Evolutionary conservation across 2,888 invertebrate genomes (phyloP).

Genomic region (Acanthosepion lycidas): DNA sequence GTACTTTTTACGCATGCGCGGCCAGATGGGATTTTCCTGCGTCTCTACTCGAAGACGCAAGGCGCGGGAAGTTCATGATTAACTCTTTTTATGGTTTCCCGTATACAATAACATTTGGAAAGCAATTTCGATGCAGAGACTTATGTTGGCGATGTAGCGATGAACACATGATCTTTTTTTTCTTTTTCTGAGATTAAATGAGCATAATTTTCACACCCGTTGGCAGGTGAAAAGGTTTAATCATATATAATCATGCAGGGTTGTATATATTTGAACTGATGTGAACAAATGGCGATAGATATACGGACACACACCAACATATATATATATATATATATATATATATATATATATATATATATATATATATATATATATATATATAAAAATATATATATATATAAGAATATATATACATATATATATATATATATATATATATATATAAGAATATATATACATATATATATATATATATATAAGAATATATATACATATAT

Average conservation of each 20-base stretch:
- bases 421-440: too few species aligned
- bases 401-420: too few species aligned
- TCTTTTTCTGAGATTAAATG: not conserved
- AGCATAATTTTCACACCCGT: not conserved
- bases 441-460: too few species aligned
- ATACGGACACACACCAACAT: too few species aligned
- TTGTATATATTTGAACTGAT: not conserved
- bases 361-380: too few species aligned
- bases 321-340: not conserved
- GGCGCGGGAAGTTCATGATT: not conserved
- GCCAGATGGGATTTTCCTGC: not conserved
- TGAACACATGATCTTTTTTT: not conserved
- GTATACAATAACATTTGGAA: not conserved
- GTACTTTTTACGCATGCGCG: not conserved
- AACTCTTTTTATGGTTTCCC: constrained; percentile 2
- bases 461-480: not conserved
- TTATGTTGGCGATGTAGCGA: not conserved
- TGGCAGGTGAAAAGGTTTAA: not conserved
- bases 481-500: too few species aligned
- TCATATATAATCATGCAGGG: not conserved
- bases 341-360: too few species aligned
- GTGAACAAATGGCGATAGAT: not conserved
- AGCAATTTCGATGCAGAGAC: not conserved
- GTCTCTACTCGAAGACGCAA: not conserved
- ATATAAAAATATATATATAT: too few species aligned